These are phyloP conservation scores for Podabrus alpinus DNA, from an alignment of 2,888 invertebrate species.

Conservation along the genomic window DNA sequence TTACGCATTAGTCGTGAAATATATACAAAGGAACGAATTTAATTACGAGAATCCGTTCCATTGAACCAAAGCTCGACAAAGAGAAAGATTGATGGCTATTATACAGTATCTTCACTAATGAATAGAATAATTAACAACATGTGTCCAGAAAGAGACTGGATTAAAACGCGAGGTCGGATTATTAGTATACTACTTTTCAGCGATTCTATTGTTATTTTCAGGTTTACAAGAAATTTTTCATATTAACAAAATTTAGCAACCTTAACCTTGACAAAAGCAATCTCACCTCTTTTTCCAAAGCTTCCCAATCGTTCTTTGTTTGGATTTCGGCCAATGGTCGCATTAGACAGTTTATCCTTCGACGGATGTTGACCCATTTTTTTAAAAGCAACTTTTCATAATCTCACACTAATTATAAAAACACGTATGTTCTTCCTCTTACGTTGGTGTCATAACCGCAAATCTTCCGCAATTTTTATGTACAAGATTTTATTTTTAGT, in stretches of 20 bases:
- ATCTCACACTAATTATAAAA: conserved; percentile 5
- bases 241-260: background rate
- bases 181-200: background rate
- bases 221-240: no score
- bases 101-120: background rate
- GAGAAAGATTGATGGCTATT: background rate
- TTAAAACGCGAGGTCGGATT: background rate
- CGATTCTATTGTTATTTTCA: no score
- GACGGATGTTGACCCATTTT: conserved; percentile 79
- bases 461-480: conserved; percentile 9
- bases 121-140: background rate
- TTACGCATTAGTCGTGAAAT: background rate
- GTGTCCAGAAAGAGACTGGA: background rate
- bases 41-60: background rate
- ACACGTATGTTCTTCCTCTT: background rate
- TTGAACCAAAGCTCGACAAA: background rate
- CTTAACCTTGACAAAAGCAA: conserved; percentile 31
- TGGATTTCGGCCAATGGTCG: conserved; percentile 61
- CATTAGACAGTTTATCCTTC: conserved; percentile 72
- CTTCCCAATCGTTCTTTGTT: conserved; percentile 72
- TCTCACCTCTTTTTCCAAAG: conserved; percentile 69
- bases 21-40: background rate
- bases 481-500: conserved; percentile 12
- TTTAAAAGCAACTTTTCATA: conserved; percentile 35
- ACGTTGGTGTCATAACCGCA: conserved; percentile 15